Base-by-base conservation (phyloP, 2,888 invertebrate genomes). In the Epirrita christyi region DNA sequence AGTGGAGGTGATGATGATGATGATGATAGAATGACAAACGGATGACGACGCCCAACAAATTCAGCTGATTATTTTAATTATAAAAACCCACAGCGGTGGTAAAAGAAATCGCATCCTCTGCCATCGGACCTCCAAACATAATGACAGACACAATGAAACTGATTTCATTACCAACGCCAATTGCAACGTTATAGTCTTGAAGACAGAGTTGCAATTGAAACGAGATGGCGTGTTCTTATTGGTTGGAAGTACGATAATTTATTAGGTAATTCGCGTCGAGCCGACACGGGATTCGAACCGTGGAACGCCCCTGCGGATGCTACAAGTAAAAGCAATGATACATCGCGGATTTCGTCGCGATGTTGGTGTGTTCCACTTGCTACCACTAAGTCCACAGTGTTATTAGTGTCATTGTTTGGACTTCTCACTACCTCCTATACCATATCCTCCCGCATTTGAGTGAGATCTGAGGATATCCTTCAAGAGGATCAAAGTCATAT, bases 251-350 rank as follows among this genome's bases (percentile, higher is more conserved):
- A 72, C 66, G 64, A 67, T 76, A 75, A 80, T 80, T 81, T 82
- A 78, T 81, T 81, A 79, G 76, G 85, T 83, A 83, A 86, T 76
- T 71, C 68, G 66, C 63, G 63, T 51, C 63, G 58, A 61, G 66
- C 64, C 66, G 72, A 72, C 76, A 80, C 80, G 74, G 76, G 80
- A 84, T 76, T 75, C 73, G 80, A 73, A 75, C 75, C 77, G 83
- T 78, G 80, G 69, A 83, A 81, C 81, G 80, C 81, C 81, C 72
- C 81, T 83, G 79, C 86, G 85, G 86, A 86, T 81, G 85, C 79
- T 80, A 79, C 80, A 81, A 82, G 83, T 83, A 86, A 85, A 86
- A 83, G 83, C 86, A 86, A 83, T 86, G 86, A 87, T 87, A 88
- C 85, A 81, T 80, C 80, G 85, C 78, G 81, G 76, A 78, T 83